A percentile compares a stretch with the other conserved stretches of the same genome.
These are phyloP conservation scores for Myoxocephalus aenaeus DNA, from an alignment of 2,797 vertebrate species.

Conservation along the genomic window DNA sequence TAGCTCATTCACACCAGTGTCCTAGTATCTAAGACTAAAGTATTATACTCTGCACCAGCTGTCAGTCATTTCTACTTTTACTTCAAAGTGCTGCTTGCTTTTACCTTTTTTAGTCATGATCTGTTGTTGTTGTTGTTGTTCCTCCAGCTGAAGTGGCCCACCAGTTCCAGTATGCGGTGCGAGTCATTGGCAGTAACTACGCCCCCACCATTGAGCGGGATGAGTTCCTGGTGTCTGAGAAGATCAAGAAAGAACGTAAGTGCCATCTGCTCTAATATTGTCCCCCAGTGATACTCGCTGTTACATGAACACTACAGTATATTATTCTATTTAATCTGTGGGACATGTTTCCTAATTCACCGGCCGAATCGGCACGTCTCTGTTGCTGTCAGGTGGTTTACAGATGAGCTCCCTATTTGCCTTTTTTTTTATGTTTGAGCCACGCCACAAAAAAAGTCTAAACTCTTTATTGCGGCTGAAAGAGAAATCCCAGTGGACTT, in stretches of 20 bases:
- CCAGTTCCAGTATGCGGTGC: slow-evolving; percentile 98
- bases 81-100: not conserved
- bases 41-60: not conserved
- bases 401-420: not conserved
- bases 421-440: slow-evolving; percentile 24
- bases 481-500: slow-evolving; percentile 32
- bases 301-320: no score
- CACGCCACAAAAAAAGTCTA: not conserved
- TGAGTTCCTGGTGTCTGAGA: slow-evolving; percentile 97
- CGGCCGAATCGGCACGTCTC: not conserved
- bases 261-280: slow-evolving; percentile 27
- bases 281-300: not conserved
- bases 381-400: not conserved
- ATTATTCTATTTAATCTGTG: not conserved
- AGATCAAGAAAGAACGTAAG: slow-evolving; percentile 98
- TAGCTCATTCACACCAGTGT: not conserved
- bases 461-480: slow-evolving; percentile 43
- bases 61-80: not conserved
- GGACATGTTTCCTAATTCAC: not conserved
- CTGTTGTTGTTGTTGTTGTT: slow-evolving; percentile 41
- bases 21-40: not conserved
- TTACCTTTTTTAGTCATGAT: not conserved
- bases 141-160: slow-evolving; percentile 93
- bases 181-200: slow-evolving; percentile 98
- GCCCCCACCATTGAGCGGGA: slow-evolving; percentile 97